phyloP scores from a whole-genome alignment of 2,113 vertebrate species.

The Zingel zingel region DNA sequence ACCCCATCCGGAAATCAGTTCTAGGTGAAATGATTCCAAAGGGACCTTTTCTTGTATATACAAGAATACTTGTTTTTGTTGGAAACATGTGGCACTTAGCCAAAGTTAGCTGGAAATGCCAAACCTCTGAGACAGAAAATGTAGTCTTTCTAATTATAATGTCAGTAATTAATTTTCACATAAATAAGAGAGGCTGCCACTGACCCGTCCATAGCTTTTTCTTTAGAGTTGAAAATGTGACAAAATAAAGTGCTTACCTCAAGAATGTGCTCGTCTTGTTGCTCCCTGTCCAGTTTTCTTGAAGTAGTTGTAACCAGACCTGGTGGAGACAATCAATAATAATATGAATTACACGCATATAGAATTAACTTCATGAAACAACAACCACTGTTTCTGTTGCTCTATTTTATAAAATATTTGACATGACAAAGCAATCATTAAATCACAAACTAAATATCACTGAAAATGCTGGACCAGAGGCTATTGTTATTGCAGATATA shows the following conservation, averaged over 20 bases:
- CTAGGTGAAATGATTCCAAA: conserved; percentile 54
- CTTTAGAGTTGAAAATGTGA: background rate
- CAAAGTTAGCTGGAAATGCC: conserved; percentile 42
- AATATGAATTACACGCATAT: background rate
- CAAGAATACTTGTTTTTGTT: conserved; percentile 38
- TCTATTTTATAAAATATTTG: background rate
- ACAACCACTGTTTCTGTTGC: background rate
- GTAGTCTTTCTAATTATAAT: background rate
- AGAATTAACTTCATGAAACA: background rate
- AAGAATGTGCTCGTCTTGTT: conserved; percentile 95
- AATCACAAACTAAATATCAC: background rate
- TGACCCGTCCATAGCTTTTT: background rate
- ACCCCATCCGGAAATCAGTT: conserved; percentile 65
- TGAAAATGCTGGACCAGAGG: background rate
- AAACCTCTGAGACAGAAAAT: conserved; percentile 23
- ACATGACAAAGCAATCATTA: background rate
- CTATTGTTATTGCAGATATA: background rate
- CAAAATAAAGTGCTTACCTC: conserved; percentile 86
- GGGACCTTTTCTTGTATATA: conserved; percentile 44
- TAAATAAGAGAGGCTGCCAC: background rate
- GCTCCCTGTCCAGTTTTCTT: conserved; percentile 94
- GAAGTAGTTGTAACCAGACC: conserved; percentile 96
- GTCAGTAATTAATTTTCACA: conserved; percentile 14
- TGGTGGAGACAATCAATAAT: conserved; percentile 66
- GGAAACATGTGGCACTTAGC: conserved; percentile 40